phyloP scores from a whole-genome alignment of 2,888 invertebrate genomes.

The Amblyjoppa fuscipennis region DNA sequence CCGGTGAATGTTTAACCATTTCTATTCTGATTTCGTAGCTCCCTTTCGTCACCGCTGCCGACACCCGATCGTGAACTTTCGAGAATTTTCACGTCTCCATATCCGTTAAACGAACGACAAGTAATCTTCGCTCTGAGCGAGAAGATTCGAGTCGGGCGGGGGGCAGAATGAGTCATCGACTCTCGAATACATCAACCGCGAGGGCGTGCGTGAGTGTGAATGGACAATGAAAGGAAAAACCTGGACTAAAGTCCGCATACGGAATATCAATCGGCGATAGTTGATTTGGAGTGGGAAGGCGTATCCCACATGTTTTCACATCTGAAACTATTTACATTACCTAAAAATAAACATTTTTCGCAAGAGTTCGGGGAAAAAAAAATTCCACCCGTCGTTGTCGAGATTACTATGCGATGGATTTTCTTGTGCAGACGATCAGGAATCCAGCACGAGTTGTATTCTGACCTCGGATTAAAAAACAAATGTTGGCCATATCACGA shows the following conservation, averaged over 20 bases:
- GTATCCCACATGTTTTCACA: not conserved
- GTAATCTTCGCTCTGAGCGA: constrained; percentile 32
- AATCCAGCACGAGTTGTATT: not conserved
- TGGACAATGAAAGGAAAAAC: constrained; percentile 59
- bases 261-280: constrained; percentile 53
- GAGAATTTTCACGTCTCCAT: constrained; percentile 33
- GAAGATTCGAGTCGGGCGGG: constrained; percentile 12
- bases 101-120: constrained; percentile 27
- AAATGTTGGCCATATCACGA: not conserved
- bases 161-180: constrained; percentile 51
- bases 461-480: not conserved
- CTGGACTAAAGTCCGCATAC: constrained; percentile 31
- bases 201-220: constrained; percentile 37
- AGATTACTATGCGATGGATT: not conserved
- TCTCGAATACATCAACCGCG: constrained; percentile 24
- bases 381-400: too few relatives aligned
- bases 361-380: too few relatives aligned
- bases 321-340: not conserved
- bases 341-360: too few relatives aligned
- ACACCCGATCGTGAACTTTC: constrained; percentile 37
- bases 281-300: constrained; percentile 41
- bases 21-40: constrained; percentile 57
- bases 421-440: not conserved
- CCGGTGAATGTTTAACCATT: constrained; percentile 31
- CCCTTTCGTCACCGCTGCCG: not conserved